Evolutionary conservation across 2,888 invertebrate genomes (phyloP).

Genomic region (Aphodius sticticus): DNA sequence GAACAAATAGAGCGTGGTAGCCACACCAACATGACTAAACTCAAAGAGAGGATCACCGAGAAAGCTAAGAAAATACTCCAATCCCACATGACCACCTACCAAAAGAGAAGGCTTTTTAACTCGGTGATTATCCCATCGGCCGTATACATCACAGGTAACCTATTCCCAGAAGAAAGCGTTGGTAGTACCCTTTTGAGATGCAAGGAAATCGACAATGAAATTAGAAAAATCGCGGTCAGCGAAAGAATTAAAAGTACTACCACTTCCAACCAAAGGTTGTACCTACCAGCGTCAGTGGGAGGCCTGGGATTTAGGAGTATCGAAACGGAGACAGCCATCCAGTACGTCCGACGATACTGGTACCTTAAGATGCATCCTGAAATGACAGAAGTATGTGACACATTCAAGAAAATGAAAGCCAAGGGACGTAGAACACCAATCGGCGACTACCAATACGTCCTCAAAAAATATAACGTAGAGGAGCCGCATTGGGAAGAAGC

Average conservation of each 20-base stretch:
- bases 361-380: constrained; percentile 16
- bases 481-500: not conserved
- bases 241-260: constrained; percentile 23
- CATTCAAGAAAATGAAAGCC: not conserved
- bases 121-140: not conserved
- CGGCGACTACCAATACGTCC: not conserved
- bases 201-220: constrained; percentile 34
- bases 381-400: not conserved
- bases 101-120: constrained; percentile 10
- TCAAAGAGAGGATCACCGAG: not conserved
- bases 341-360: constrained; percentile 7
- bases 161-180: constrained; percentile 15
- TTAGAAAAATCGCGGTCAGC: constrained; percentile 33
- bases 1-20: constrained; percentile 5
- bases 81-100: not conserved
- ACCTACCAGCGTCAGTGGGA: constrained; percentile 25
- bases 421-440: constrained; percentile 9
- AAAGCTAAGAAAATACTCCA: constrained; percentile 5
- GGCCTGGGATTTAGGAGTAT: constrained; percentile 23
- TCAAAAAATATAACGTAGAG: constrained; percentile 5
- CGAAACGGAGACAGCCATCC: constrained; percentile 16
- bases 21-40: not conserved
- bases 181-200: constrained; percentile 35
- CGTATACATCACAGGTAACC: constrained; percentile 12
- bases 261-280: constrained; percentile 25